Base-by-base conservation (phyloP, 2,888 invertebrate genomes). In the Amphipoea lucens region DNA sequence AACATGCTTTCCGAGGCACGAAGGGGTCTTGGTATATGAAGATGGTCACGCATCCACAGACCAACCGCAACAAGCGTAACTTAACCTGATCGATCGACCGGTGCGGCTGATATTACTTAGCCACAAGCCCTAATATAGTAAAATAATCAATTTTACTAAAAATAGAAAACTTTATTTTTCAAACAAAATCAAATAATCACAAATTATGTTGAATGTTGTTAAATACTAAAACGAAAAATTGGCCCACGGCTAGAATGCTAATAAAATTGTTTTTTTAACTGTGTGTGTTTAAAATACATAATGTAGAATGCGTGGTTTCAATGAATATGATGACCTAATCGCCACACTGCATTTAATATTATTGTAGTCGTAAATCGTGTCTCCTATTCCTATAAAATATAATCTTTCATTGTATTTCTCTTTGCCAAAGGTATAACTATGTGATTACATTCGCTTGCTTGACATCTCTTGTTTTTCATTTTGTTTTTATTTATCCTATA, bases 381-480 rank as follows among this genome's bases (percentile, higher is more conserved):
- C 42, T 73, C 23, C 51, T 74, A 67, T 62, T 54, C 70, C 7
- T 60, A 62, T n/a, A 48, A 67, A 57, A 63, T 70, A 57, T 73
- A 81, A 60, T 40, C 4, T 57, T 23, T 60, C 0, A 51, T 45
- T 71, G 57, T 85, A 72, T 84, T 81, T 72, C 1, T 74, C 68
- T 75, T 36, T 29, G 72, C 62, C 82, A 76, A 82, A 82, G 62
- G 17, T 85, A 60, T 51, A 20, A 57, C n/a, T 60, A 57, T 68
- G 40, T 69, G 68, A 83, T 82, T 81, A 85, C 51, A 83, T 62
- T 69, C 14, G 57, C 73, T 86, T 77, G 36, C 70, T 77, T 71
- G 29, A 51, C n/a, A 9, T 29, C 4, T 45, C 40, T 82, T 12
- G 14, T 17, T 48, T 78, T 40, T 36, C 36, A 51, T 9, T 82